These are phyloP conservation scores for Exephanes ischioxanthus DNA, from an alignment of 2,888 invertebrate species.

Conservation along the genomic window DNA sequence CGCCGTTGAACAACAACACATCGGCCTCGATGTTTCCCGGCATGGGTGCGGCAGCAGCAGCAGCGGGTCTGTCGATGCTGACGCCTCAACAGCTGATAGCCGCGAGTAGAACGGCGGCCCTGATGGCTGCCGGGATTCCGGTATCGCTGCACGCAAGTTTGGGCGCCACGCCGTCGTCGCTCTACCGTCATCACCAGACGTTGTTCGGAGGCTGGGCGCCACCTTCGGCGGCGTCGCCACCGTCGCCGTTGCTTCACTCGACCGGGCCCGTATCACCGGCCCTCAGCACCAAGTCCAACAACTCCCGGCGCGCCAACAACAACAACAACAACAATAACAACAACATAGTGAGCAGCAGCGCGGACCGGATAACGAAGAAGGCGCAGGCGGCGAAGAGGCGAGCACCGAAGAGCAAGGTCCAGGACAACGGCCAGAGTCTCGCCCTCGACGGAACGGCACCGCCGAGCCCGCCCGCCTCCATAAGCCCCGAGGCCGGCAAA, in stretches of 20 bases:
- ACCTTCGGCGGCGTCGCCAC: conserved; percentile 86
- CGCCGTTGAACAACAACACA: conserved; percentile 87
- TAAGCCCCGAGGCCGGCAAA: conserved; percentile 81
- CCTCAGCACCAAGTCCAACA: conserved; percentile 83
- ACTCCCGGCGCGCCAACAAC: conserved; percentile 79
- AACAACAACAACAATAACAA: conserved; percentile 83
- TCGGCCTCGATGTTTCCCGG: conserved; percentile 82
- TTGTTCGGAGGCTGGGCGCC: conserved; percentile 86
- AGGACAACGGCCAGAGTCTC: conserved; percentile 71
- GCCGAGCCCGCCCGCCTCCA: conserved; percentile 86
- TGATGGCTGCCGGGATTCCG: conserved; percentile 87
- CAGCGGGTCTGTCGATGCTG: conserved; percentile 86
- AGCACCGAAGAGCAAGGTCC: conserved; percentile 84
- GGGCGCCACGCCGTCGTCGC: conserved; percentile 87
- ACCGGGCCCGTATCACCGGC: conserved; percentile 81
- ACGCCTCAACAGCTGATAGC: conserved; percentile 86
- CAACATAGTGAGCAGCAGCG: conserved; percentile 85
- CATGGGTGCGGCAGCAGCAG: conserved; percentile 84
- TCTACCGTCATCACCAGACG: conserved; percentile 88
- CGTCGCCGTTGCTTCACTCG: conserved; percentile 85
- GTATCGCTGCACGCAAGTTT: conserved; percentile 87
- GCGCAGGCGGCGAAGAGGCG: conserved; percentile 85
- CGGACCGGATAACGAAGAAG: conserved; percentile 81
- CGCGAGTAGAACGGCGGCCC: conserved; percentile 84
- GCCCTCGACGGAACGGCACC: conserved; percentile 82